Conservation (phyloP, 1,140 invertebrate species). For the Plutomurus gul region DNA sequence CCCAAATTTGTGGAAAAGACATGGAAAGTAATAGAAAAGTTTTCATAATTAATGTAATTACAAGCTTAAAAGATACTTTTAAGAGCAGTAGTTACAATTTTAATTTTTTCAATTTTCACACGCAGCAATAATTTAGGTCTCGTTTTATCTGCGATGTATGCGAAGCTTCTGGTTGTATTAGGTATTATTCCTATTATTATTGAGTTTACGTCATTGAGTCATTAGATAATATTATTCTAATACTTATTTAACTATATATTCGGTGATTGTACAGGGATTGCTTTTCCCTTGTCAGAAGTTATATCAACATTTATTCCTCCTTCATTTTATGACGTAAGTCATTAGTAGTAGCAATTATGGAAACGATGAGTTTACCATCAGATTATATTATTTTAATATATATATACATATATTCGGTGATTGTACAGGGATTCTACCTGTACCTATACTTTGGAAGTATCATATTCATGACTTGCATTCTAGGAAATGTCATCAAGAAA, state of each 20-base stretch:
- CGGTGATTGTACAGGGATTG: too few relatives aligned
- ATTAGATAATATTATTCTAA: too few relatives aligned
- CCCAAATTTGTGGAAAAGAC: conserved; percentile 31
- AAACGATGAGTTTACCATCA: neutral
- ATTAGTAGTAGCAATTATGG: neutral
- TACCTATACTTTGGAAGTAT: conserved; percentile 79
- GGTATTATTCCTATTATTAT: too few relatives aligned
- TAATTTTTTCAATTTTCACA: too few relatives aligned
- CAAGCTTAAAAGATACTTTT: too few relatives aligned
- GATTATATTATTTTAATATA: neutral
- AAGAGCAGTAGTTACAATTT: neutral
- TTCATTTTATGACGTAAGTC: conserved; percentile 79
- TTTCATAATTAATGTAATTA: neutral
- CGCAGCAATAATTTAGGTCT: conserved; percentile 62
- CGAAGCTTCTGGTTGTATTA: conserved; percentile 89
- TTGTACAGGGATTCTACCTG: conserved; percentile 78
- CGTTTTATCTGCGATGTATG: conserved; percentile 86
- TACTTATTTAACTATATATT: too few relatives aligned
- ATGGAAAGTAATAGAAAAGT: conserved; percentile 37
- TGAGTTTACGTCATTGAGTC: too few relatives aligned
- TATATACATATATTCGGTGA: too few relatives aligned
- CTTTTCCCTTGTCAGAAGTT: conserved; percentile 88
- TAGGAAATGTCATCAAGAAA: conserved; percentile 59
- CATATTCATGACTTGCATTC: conserved; percentile 78
- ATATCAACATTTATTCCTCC: conserved; percentile 86